These are phyloP conservation scores for Pyrrhia umbra DNA, from an alignment of 2,888 invertebrate genomes.

Conservation along the genomic window DNA sequence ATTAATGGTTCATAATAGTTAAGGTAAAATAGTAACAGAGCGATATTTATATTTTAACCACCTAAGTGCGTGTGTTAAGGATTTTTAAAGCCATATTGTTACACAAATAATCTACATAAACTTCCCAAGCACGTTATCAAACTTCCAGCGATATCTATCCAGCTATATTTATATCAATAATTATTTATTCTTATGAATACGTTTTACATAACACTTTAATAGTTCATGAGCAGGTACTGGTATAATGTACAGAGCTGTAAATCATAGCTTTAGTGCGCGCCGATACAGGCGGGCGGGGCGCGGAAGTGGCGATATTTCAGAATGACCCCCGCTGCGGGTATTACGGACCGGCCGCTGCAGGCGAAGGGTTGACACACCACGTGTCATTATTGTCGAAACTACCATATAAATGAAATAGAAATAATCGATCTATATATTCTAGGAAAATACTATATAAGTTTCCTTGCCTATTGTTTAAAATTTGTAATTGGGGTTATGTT, in stretches of 20 bases:
- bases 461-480: too few species aligned
- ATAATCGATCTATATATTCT: too few species aligned
- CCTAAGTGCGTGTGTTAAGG: too few species aligned
- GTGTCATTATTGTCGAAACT: conserved; percentile 22
- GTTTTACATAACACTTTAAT: conserved; percentile 43
- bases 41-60: too few species aligned
- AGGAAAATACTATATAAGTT: too few species aligned
- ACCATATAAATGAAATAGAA: background rate
- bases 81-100: background rate
- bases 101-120: background rate
- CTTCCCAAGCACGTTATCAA: background rate
- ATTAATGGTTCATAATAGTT: background rate
- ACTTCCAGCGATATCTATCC: too few species aligned
- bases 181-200: conserved; percentile 12
- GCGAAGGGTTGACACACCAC: conserved; percentile 18
- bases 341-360: conserved; percentile 31
- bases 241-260: conserved; percentile 44
- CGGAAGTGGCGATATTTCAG: conserved; percentile 54
- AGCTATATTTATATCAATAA: background rate
- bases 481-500: too few species aligned
- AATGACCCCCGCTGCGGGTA: conserved; percentile 51
- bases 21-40: background rate
- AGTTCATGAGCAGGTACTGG: conserved; percentile 51
- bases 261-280: conserved; percentile 55
- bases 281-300: conserved; percentile 57